Percentiles rank a stretch among this genome's conserved stretches.
These are phyloP conservation scores for Diplogasteroides magnus DNA, from an alignment of 1,140 invertebrate genomes.

Conservation along the genomic window DNA sequence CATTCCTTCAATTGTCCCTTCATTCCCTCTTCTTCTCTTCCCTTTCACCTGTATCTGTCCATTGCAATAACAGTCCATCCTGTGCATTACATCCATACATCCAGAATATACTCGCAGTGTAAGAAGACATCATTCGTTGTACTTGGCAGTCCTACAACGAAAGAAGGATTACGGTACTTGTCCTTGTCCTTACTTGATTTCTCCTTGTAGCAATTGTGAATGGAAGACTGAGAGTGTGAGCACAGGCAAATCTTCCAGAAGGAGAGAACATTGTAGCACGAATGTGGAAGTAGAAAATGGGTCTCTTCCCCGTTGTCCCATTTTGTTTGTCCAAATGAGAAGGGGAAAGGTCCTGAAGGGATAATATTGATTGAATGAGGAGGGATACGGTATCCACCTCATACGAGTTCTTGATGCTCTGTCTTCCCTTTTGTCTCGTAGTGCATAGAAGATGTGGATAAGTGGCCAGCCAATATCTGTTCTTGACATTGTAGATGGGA, in stretches of 20 bases:
- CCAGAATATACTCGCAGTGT: conserved; percentile 55
- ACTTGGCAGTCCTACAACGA: conserved; percentile 50
- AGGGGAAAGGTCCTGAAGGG: conserved; percentile 25
- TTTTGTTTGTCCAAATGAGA: conserved; percentile 42
- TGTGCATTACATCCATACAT: conserved; percentile 48
- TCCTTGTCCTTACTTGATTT: conserved; percentile 40
- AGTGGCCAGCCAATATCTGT: conserved; percentile 51
- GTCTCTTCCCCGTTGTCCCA: conserved; percentile 49
- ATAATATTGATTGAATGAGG: too few relatives aligned
- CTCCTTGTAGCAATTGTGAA: conserved; percentile 54
- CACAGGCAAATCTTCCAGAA: conserved; percentile 37
- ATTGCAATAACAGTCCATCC: conserved; percentile 51
- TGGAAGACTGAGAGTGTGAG: conserved; percentile 53
- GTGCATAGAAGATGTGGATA: conserved; percentile 54
- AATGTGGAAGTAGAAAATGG: conserved; percentile 54
- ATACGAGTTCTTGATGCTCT: conserved; percentile 52
- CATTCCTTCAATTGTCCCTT: conserved; percentile 39
- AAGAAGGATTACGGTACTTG: conserved; percentile 1
- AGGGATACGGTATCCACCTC: conserved; percentile 34
- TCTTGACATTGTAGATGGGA: conserved; percentile 21
- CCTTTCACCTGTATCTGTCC: conserved; percentile 44
- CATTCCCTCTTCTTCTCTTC: too few relatives aligned
- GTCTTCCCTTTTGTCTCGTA: conserved; percentile 51
- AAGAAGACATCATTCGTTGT: conserved; percentile 53
- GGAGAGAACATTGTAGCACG: conserved; percentile 50